phyloP scores from a whole-genome alignment of 2,113 vertebrate genomes.

The Psittacula cyanocephala region DNA sequence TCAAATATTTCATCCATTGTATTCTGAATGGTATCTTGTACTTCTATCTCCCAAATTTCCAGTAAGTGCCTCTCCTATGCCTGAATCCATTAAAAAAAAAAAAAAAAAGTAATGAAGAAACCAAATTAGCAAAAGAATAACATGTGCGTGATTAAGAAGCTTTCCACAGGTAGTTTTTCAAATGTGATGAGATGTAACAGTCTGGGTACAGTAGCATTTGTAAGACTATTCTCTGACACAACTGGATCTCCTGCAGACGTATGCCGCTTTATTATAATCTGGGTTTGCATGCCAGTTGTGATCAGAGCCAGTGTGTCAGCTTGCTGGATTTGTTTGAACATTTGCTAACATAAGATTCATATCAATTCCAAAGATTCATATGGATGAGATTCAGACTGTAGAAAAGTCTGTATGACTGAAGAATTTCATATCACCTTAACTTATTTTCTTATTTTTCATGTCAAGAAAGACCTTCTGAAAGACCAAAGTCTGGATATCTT shows the following conservation, averaged over 20 bases:
- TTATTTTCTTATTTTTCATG: neutral
- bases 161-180: neutral
- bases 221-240: neutral
- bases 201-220: neutral
- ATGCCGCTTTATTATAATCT: neutral
- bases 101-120: neutral
- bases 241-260: neutral
- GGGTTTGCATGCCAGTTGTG: neutral
- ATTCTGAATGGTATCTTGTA: constrained; percentile 42
- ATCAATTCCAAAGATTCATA: neutral
- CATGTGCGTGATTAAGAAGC: neutral
- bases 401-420: neutral
- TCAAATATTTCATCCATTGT: constrained; percentile 47
- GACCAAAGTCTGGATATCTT: neutral
- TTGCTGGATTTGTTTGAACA: neutral
- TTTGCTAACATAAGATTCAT: neutral
- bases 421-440: neutral
- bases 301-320: neutral
- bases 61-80: neutral
- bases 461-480: neutral
- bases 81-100: neutral
- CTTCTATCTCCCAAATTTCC: neutral
- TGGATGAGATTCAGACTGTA: neutral
- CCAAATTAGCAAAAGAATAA: neutral
- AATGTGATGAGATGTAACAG: neutral